These are phyloP conservation scores for Enteromius argenteus DNA, from an alignment of 2,797 vertebrate genomes.

Conservation along the genomic window DNA sequence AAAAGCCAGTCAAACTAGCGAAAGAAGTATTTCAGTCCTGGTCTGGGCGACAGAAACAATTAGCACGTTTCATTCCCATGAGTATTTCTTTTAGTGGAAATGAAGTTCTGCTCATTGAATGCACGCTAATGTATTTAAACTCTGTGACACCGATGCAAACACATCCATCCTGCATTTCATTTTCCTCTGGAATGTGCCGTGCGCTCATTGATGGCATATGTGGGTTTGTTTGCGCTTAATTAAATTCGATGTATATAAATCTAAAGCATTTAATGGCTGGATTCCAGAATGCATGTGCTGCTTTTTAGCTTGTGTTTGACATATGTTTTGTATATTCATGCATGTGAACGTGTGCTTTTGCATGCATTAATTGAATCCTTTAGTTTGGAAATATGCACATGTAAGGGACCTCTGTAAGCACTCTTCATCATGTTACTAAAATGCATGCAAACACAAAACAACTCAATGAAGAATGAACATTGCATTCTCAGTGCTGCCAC, in stretches of 20 bases:
- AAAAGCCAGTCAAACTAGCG: conserved; percentile 2
- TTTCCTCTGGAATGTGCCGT: conserved; percentile 1
- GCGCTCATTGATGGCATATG: background rate
- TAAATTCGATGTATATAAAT: conserved; percentile 69
- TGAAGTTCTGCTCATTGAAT: background rate
- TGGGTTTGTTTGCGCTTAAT: conserved; percentile 42
- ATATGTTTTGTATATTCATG: background rate
- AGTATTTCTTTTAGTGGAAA: background rate
- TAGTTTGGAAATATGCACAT: conserved; percentile 64
- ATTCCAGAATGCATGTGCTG: conserved; percentile 11
- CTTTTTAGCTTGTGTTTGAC: conserved; percentile 52
- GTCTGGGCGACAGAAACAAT: background rate
- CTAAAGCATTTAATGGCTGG: conserved; percentile 47
- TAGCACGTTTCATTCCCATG: conserved; percentile 28
- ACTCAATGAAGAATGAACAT: background rate
- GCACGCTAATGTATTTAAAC: conserved; percentile 1
- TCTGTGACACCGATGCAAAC: conserved; percentile 11
- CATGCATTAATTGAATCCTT: conserved; percentile 47
- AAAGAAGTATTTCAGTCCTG: conserved; percentile 19
- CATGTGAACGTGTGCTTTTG: background rate
- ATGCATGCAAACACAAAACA: background rate
- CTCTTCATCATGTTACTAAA: background rate
- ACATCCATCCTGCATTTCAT: background rate
- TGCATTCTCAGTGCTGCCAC: background rate
- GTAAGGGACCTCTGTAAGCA: background rate